phyloP scores from a whole-genome alignment of 2,797 vertebrate genomes.

The Odontamblyopus lacepedii region DNA sequence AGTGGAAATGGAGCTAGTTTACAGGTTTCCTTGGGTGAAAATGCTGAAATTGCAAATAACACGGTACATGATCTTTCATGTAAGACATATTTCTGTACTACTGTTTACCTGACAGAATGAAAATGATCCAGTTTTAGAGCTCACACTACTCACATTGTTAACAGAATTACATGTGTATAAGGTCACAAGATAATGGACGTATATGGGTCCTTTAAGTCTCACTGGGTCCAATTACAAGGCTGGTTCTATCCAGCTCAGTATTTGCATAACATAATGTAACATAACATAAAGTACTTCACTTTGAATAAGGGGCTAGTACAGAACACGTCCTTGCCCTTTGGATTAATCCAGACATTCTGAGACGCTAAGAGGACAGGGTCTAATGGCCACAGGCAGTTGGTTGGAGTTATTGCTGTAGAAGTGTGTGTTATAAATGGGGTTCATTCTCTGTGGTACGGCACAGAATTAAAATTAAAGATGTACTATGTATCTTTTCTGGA shows the following conservation, averaged over 20 bases:
- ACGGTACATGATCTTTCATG: neutral
- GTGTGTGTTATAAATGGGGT: conserved; percentile 38
- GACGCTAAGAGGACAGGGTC: conserved; percentile 29
- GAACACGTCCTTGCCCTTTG: conserved; percentile 5
- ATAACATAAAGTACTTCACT: conserved; percentile 19
- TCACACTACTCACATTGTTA: neutral
- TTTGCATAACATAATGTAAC: conserved; percentile 1
- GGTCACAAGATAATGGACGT: neutral
- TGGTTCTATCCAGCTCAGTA: neutral
- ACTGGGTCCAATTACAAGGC: conserved; percentile 30
- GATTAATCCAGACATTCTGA: conserved; percentile 32
- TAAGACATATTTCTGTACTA: neutral
- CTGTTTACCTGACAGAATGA: neutral
- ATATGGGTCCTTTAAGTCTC: neutral
- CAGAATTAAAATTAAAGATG: neutral
- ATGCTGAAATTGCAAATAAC: neutral
- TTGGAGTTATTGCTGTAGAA: conserved; percentile 25
- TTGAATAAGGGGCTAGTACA: neutral
- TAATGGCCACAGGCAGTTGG: conserved; percentile 37
- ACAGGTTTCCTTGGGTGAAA: neutral
- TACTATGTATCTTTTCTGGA: neutral
- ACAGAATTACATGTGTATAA: neutral
- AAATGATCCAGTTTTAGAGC: neutral
- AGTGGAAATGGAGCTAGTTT: neutral
- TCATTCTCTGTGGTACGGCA: conserved; percentile 18